Evolutionary conservation across 2,113 vertebrate species (phyloP).

Genomic region (Electrona antarctica): DNA sequence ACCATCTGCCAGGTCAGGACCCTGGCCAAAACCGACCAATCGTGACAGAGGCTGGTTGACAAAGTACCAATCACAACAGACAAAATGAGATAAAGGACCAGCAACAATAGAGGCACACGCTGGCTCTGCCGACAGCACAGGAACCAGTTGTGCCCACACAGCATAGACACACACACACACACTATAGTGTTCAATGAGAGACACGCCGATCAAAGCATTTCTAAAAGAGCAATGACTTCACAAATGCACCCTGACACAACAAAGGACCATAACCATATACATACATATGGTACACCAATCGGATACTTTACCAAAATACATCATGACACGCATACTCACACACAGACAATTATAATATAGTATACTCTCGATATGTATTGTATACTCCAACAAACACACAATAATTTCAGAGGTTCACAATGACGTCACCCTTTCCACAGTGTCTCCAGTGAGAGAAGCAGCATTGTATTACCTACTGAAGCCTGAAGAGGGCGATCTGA

Average conservation of each 20-base stretch:
- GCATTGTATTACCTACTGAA: conserved; percentile 32
- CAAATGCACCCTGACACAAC: too few relatives aligned
- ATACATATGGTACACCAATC: conserved; percentile 11
- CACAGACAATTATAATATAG: not conserved
- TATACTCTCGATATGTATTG: conserved; percentile 7
- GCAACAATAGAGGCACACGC: conserved; percentile 72
- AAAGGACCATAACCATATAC: not conserved
- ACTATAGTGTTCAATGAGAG: not conserved
- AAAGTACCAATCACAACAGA: conserved; percentile 66
- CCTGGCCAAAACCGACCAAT: conserved; percentile 57
- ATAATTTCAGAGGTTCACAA: not conserved
- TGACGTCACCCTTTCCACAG: conserved; percentile 66
- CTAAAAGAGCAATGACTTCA: conserved; percentile 27
- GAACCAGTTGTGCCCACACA: conserved; percentile 35
- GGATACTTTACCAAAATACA: conserved; percentile 13
- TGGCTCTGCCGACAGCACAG: conserved; percentile 31
- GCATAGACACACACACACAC: conserved; percentile 11
- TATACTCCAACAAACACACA: conserved; percentile 20
- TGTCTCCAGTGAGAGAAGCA: conserved; percentile 38
- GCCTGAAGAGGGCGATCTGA: conserved; percentile 65
- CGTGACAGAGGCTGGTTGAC: conserved; percentile 44
- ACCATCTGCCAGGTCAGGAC: conserved; percentile 78
- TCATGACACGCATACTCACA: conserved; percentile 14
- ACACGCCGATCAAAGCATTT: conserved; percentile 33
- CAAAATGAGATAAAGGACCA: conserved; percentile 42